phyloP scores from a whole-genome alignment of 92 coral and sea anemone genomes.

The Pocillopora meandrina region DNA sequence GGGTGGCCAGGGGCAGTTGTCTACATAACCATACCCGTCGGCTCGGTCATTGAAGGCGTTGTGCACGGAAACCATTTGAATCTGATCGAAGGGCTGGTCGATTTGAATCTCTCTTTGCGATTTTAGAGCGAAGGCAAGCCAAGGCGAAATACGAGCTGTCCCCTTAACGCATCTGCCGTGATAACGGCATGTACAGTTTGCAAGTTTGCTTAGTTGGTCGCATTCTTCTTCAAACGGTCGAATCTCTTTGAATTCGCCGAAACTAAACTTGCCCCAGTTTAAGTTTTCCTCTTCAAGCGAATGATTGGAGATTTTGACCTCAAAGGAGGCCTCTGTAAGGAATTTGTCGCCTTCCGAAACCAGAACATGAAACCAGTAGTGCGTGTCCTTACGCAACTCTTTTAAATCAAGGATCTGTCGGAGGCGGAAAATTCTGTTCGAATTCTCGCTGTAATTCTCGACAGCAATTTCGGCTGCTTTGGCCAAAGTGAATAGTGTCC shows the following conservation, averaged over 20 bases:
- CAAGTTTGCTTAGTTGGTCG: constrained; percentile 72
- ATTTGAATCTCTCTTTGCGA: constrained; percentile 78
- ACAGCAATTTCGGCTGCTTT: constrained; percentile 84
- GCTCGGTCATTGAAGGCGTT: constrained; percentile 83
- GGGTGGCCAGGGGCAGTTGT: constrained; percentile 89
- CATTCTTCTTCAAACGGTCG: constrained; percentile 39
- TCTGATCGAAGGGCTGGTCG: constrained; percentile 56
- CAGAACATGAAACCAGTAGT: constrained; percentile 35
- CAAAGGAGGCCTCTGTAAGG: constrained; percentile 41
- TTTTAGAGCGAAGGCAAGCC: constrained; percentile 85
- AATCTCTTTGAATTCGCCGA: constrained; percentile 18
- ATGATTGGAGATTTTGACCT: constrained; percentile 24
- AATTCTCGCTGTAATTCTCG: constrained; percentile 26
- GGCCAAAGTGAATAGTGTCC: constrained; percentile 51
- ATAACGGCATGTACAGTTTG: constrained; percentile 72
- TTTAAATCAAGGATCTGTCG: constrained; percentile 51
- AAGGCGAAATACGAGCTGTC: constrained; percentile 61
- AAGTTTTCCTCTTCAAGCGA: constrained; percentile 9
- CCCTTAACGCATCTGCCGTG: constrained; percentile 78
- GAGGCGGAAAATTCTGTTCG: constrained; percentile 45
- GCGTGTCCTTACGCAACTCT: constrained; percentile 7
- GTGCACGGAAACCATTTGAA: constrained; percentile 86
- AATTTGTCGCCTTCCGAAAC: constrained; percentile 40
- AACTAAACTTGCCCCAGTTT: constrained; percentile 25
- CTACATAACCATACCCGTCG: constrained; percentile 75